These are phyloP conservation scores for Orchesella flavescens DNA, from an alignment of 2,888 invertebrate genomes.

Conservation along the genomic window DNA sequence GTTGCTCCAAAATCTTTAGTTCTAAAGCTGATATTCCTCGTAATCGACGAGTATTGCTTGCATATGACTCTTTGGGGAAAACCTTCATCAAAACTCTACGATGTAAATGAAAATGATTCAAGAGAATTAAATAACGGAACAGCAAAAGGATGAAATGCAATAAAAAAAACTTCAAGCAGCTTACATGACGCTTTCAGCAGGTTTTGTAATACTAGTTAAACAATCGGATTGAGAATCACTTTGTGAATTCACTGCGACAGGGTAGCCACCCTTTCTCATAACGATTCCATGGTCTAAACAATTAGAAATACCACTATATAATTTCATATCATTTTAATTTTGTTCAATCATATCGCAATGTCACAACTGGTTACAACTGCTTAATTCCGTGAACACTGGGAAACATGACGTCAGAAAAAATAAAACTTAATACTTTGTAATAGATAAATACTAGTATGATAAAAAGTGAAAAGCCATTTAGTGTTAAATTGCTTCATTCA, in stretches of 20 bases:
- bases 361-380: no score
- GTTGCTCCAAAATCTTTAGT: slow-evolving; percentile 78
- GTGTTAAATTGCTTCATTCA: no score
- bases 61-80: slow-evolving; percentile 77
- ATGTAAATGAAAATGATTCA: slow-evolving; percentile 72
- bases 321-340: no score
- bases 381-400: no score
- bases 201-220: slow-evolving; percentile 75
- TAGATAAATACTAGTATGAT: no score
- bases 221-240: slow-evolving; percentile 55
- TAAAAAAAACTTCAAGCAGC: no score
- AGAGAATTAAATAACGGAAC: no score
- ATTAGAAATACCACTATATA: no score
- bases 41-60: slow-evolving; percentile 78
- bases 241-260: slow-evolving; percentile 74
- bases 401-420: no score
- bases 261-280: slow-evolving; percentile 77
- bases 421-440: neutral
- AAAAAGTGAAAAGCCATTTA: no score
- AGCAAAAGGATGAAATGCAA: no score
- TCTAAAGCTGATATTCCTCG: slow-evolving; percentile 77
- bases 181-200: slow-evolving; percentile 76
- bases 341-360: no score
- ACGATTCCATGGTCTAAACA: slow-evolving; percentile 78
- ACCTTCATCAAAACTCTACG: slow-evolving; percentile 79